Evolutionary conservation across 2,113 vertebrate genomes (phyloP), one percentile per base, ranked within the genome.

Genomic region (Alosa alosa): DNA sequence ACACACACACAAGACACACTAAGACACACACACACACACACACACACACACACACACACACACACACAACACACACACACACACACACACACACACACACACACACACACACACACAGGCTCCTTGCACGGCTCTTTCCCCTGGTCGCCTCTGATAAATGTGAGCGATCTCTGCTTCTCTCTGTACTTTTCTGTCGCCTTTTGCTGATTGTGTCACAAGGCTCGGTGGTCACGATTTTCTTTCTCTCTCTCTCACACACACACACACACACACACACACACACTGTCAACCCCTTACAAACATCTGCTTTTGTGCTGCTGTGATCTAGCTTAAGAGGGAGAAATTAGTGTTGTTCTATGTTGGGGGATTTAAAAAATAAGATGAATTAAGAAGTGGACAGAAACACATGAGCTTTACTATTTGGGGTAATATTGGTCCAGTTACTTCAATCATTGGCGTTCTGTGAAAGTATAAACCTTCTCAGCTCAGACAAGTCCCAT

Each of bases 61-160:
- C 64, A 22, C 52, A 78, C 41, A 44, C 52, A 78, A 44, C 31
- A 0, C 0, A 68, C 60, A 68, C 60, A 31, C 60, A 31, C n/a
- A 68, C 64, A 72, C 64, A 22, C 52, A 78, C 41, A 44, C 52
- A 78, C 41, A 44, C 31, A 0, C 0, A 68, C 60, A 68, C 60
- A 31, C 60, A 31, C n/a, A 68, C 60, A 68, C 60, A 68, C 64
- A 68, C 64, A 68, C 64, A 22, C 52, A 78, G 82, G 64, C 75
- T 85, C 85, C 84, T 83, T 89, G 91, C 88, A 84, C 82, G n/a
- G 78, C 90, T 87, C 64, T 25, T 36, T 72, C 31, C 64, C 64
- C 64, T 72, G 25, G 64, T 72, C 64, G 64, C 64, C 13, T 72
- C 64, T 72, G 64, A 72, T 72, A 31, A 72, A 36, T 36, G 64